These are phyloP conservation scores for Ennomos erosarius DNA, from an alignment of 2,888 invertebrate genomes.

Conservation along the genomic window DNA sequence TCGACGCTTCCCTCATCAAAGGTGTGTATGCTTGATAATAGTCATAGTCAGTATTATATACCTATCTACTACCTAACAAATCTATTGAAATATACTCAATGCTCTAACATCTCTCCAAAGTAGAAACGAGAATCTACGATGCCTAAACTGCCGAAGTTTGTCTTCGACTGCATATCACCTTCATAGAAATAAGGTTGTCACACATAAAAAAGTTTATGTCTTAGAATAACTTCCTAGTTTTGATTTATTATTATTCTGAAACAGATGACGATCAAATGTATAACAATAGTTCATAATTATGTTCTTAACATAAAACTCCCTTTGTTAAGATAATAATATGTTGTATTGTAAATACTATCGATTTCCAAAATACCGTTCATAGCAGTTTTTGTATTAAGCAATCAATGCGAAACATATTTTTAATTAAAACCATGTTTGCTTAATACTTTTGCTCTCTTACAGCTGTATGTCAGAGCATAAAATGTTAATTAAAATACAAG, in stretches of 20 bases:
- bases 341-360: background rate
- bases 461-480: slow-evolving; percentile 7
- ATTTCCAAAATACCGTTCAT: too few relatives aligned
- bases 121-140: slow-evolving; percentile 43
- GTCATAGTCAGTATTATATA: too few relatives aligned
- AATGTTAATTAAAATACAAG: slow-evolving; percentile 7
- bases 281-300: too few relatives aligned
- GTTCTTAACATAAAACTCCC: background rate
- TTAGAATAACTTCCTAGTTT: too few relatives aligned
- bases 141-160: slow-evolving; percentile 51
- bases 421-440: background rate
- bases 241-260: too few relatives aligned
- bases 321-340: background rate
- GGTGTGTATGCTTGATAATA: too few relatives aligned
- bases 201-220: background rate
- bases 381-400: too few relatives aligned
- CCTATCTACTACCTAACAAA: too few relatives aligned
- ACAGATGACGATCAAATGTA: too few relatives aligned
- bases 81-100: slow-evolving; percentile 4
- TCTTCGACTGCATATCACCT: slow-evolving; percentile 22
- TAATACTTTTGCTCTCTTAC: slow-evolving; percentile 1
- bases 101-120: too few relatives aligned
- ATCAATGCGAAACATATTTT: too few relatives aligned
- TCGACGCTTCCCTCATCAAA: too few relatives aligned
- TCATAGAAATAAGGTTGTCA: slow-evolving; percentile 37